Base-by-base conservation (phyloP, 2,888 invertebrate species). In the Andrena camellia region DNA sequence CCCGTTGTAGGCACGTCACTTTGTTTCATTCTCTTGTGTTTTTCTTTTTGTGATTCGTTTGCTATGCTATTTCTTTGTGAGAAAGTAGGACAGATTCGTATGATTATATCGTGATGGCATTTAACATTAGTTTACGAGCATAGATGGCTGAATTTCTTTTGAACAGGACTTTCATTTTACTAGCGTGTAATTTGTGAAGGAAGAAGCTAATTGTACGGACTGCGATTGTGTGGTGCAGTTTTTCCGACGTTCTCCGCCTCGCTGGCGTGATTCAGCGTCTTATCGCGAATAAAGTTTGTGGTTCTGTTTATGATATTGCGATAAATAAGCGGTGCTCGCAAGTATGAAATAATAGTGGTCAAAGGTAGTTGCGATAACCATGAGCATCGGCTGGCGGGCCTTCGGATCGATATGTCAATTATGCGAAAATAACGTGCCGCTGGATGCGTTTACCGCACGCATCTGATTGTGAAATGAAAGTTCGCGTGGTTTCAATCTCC, bases 61-160 rank as follows among this genome's bases (percentile, higher is more conserved):
- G 5, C 26, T 7, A 17, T 29, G 13, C 20, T 10, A 26, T 42
- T 29, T 26, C 42, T 17, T 6, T 35, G 29, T 17, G 17, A 57
- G 57, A 57, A 23, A 57, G 23, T 57, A 26, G 23, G 42, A 42
- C 42, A 57, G 57, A 57, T 57, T 57, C 42, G 17, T 42, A 42
- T 42, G 42, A 42, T 42, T 42, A 42, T 17, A 13, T 5, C 13
- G 42, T 0, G 42, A 42, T 42, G 42, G 42, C 42, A 42, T 57
- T 57, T 26, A 26, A 23, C 57, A 23, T 57, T 8, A 26, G 20
- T 57, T 23, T 10, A 26, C 23, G 57, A 57, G 23, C 23, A 57
- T 23, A 23, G 10, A 26, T 26, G 23, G 13, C 1, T 23, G 23
- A 23, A 23, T 23, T 8, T 23, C 10, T 23, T 57, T 26, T 20